A percentile compares a stretch with the other conserved stretches of the same genome.
phyloP scores from a whole-genome alignment of 2,113 vertebrate genomes.

The Stictonetta naevosa region DNA sequence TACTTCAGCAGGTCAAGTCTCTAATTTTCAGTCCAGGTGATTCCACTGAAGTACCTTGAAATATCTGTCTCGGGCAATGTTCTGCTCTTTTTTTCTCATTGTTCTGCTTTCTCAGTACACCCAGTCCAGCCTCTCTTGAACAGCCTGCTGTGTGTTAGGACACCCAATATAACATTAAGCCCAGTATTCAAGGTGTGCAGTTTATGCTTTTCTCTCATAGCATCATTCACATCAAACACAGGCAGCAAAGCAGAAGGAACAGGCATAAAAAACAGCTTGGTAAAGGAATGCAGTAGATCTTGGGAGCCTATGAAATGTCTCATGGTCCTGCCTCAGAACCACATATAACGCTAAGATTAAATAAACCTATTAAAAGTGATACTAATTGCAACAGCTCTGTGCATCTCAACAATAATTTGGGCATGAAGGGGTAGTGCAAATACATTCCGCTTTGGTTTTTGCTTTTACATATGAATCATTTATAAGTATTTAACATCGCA shows the following conservation, averaged over 20 bases:
- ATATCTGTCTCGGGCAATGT: no score
- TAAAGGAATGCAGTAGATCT: not conserved
- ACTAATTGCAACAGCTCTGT: not conserved
- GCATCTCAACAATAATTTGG: not conserved
- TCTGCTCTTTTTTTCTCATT: not conserved
- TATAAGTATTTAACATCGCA: not conserved
- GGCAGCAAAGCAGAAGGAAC: not conserved
- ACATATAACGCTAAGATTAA: not conserved
- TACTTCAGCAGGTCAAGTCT: not conserved
- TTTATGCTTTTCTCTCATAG: not conserved
- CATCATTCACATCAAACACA: not conserved
- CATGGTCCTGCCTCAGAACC: not conserved
- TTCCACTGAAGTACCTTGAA: not conserved
- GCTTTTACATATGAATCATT: not conserved
- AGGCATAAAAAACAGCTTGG: not conserved
- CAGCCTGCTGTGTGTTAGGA: not conserved
- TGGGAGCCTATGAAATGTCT: not conserved
- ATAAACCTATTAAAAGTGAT: not conserved
- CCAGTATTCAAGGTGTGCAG: not conserved
- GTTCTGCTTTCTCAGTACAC: not conserved
- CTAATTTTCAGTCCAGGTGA: not conserved
- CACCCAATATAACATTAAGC: not conserved
- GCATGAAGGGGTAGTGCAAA: not conserved
- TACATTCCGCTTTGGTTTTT: not conserved
- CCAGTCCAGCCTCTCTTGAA: not conserved